Conservation (phyloP, 2,797 vertebrate species). For the Sebastolobus alascanus region DNA sequence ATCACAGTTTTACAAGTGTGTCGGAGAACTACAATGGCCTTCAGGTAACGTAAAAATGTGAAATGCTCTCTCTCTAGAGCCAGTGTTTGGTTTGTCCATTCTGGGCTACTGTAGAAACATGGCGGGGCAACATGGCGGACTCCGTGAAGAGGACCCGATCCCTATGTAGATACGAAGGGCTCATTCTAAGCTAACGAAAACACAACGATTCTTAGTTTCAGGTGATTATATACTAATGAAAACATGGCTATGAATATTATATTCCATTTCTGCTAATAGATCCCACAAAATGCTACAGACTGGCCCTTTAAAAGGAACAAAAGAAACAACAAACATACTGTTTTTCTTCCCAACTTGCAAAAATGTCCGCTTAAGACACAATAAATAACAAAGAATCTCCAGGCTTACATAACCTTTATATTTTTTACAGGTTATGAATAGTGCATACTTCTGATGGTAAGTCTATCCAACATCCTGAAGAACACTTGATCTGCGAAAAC, state of each 20-base stretch:
- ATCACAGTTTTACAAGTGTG: too few relatives aligned
- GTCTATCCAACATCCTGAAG: background rate
- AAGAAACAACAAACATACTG: background rate
- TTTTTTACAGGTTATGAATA: conserved; percentile 13
- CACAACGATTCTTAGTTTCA: background rate
- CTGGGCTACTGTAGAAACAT: too few relatives aligned
- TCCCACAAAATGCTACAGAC: rapidly evolving
- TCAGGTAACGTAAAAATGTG: too few relatives aligned
- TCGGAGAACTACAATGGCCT: too few relatives aligned
- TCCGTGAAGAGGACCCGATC: too few relatives aligned
- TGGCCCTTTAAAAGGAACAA: background rate
- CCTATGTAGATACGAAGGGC: too few relatives aligned
- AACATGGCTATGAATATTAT: background rate
- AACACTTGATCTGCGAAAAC: conserved; percentile 8
- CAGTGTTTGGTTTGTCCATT: too few relatives aligned
- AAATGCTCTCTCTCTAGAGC: too few relatives aligned
- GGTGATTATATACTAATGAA: background rate
- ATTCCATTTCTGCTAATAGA: too few relatives aligned
- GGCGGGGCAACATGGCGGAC: too few relatives aligned
- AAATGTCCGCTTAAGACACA: background rate
- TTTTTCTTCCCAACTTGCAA: background rate
- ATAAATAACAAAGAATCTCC: background rate
- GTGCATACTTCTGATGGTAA: background rate
- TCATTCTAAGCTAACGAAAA: background rate
- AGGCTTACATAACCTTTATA: conserved; percentile 6